These are phyloP conservation scores for Falco naumanni DNA, from an alignment of 2,797 vertebrate species.

Conservation along the genomic window DNA sequence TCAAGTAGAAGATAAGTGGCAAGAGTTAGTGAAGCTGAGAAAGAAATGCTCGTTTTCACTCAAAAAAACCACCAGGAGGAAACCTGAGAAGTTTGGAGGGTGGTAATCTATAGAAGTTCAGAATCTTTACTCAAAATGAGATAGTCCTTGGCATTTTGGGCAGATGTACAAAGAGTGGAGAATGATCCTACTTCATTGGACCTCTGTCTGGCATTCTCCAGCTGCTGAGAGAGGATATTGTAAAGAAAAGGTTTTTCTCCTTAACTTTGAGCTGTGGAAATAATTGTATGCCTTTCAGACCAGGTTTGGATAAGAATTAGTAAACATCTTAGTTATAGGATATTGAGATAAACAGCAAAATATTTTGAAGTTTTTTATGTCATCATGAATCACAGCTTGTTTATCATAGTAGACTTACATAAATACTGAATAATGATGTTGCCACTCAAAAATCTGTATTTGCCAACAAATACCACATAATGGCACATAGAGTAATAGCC, in stretches of 20 bases:
- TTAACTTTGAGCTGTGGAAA: background rate
- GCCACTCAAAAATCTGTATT: background rate
- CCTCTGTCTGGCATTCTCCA: background rate
- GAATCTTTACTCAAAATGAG: background rate
- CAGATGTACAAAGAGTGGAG: background rate
- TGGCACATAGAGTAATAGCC: background rate
- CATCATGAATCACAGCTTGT: background rate
- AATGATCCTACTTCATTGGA: background rate
- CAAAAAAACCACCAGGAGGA: background rate
- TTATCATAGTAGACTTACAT: background rate
- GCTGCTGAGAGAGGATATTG: background rate
- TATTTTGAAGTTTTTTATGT: background rate
- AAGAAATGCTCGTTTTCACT: slow-evolving; percentile 18
- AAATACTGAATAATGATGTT: slow-evolving; percentile 28
- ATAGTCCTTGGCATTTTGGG: background rate
- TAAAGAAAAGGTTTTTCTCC: background rate
- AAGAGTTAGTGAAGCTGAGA: background rate
- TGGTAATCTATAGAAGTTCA: background rate
- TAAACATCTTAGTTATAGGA: background rate
- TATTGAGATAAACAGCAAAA: background rate
- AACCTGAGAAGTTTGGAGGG: background rate
- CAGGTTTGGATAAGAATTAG: background rate
- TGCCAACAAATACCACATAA: background rate
- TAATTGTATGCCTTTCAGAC: background rate
- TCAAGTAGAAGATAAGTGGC: background rate